Evolutionary conservation across 2,888 invertebrate species (phyloP).

Genomic region (Chrysomela aeneicollis): DNA sequence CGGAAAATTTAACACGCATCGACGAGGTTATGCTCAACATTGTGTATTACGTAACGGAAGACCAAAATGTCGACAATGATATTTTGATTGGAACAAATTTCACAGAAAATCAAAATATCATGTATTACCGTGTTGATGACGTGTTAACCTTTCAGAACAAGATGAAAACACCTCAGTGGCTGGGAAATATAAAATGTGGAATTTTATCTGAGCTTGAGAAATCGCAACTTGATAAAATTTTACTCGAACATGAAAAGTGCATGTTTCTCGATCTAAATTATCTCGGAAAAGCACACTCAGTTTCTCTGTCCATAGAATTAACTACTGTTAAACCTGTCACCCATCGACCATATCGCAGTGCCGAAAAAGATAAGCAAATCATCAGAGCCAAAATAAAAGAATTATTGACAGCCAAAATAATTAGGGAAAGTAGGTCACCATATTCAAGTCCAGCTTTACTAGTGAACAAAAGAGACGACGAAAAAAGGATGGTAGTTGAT

Average conservation of each 20-base stretch:
- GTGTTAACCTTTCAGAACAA: too few relatives aligned
- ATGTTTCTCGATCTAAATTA: neutral
- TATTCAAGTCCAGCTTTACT: slow-evolving; percentile 29
- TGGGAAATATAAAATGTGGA: too few relatives aligned
- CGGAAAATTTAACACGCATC: too few relatives aligned
- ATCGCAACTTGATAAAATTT: too few relatives aligned
- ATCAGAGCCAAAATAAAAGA: slow-evolving; percentile 22
- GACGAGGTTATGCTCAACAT: too few relatives aligned
- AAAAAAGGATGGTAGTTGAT: slow-evolving; percentile 30
- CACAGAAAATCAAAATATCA: too few relatives aligned
- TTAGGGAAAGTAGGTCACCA: slow-evolving; percentile 26
- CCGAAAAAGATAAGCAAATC: slow-evolving; percentile 28
- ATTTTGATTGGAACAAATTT: too few relatives aligned
- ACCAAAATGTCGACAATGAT: too few relatives aligned
- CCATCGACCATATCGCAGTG: neutral
- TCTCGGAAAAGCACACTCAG: neutral
- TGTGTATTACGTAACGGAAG: too few relatives aligned
- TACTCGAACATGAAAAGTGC: neutral
- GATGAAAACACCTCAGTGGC: too few relatives aligned
- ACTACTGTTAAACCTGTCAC: neutral
- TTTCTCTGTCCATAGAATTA: neutral
- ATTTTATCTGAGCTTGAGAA: too few relatives aligned
- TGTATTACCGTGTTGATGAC: too few relatives aligned
- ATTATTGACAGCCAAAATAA: slow-evolving; percentile 26
- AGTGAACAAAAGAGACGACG: slow-evolving; percentile 27